phyloP scores from a whole-genome alignment of 2,113 vertebrate genomes.

The Orthonyx spaldingii region DNA sequence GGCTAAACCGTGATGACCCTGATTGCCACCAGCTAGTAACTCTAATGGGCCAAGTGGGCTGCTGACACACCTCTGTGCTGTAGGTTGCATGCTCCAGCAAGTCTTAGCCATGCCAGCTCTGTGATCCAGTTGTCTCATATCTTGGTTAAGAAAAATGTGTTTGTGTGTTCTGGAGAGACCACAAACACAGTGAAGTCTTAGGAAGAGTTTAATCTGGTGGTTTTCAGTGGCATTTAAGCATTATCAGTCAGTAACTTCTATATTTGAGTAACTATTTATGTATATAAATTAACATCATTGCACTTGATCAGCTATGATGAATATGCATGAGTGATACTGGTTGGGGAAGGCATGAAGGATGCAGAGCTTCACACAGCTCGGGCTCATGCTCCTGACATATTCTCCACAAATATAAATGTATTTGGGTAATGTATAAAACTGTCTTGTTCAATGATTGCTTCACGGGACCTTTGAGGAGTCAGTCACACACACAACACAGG shows the following conservation, averaged over 20 bases:
- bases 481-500: fast-evolving
- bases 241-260: not conserved
- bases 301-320: not conserved
- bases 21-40: not conserved
- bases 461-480: no score
- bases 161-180: not conserved
- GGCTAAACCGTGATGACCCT: not conserved
- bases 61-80: not conserved
- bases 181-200: not conserved
- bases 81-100: not conserved
- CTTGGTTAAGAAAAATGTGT: not conserved
- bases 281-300: not conserved
- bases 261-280: not conserved
- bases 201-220: not conserved
- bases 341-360: not conserved
- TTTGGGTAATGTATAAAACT: not conserved
- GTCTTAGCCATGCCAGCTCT: no score
- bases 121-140: not conserved
- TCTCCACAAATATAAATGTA: not conserved
- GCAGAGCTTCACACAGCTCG: not conserved
- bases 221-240: not conserved
- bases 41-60: not conserved
- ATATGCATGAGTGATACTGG: not conserved
- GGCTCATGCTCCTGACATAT: not conserved
- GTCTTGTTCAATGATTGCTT: not conserved